Conservation (phyloP, 2,797 vertebrate species). For the Parauchenoglanis punctatus region DNA sequence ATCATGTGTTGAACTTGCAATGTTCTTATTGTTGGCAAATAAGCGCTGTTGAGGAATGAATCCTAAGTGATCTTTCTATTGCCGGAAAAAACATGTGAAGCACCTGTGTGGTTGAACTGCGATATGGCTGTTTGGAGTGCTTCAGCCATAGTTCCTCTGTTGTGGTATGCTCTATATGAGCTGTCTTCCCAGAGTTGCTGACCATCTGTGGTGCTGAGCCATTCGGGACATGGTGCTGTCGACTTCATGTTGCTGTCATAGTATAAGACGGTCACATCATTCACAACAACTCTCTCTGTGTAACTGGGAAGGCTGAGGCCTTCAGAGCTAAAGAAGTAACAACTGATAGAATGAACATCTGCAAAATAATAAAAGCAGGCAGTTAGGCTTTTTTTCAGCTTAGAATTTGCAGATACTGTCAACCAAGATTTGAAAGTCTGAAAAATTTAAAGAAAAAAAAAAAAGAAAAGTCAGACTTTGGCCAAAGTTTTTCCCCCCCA, state of each 20-base stretch:
- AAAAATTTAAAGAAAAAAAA: neutral
- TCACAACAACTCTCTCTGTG: neutral
- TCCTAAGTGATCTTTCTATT: neutral
- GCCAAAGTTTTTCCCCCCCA: neutral
- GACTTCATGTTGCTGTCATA: neutral
- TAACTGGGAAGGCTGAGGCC: conserved; percentile 2
- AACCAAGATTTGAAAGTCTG: too few relatives aligned
- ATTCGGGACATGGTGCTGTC: neutral
- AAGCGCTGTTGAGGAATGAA: neutral
- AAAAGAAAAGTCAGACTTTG: neutral
- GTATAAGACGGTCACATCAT: neutral
- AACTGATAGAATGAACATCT: neutral
- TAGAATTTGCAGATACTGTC: too few relatives aligned
- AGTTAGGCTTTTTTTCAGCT: neutral
- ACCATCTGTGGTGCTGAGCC: neutral
- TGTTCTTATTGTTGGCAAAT: neutral
- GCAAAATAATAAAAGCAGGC: neutral
- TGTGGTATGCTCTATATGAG: neutral
- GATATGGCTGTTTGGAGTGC: neutral
- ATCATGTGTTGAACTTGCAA: neutral
- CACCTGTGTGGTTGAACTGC: neutral
- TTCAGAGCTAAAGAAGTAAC: neutral
- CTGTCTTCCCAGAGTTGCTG: neutral
- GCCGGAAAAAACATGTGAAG: neutral
- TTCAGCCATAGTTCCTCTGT: neutral